Percentiles rank a stretch among this genome's conserved stretches.
phyloP scores from a whole-genome alignment of 35 echinoderm and acorn worm genomes.

The Chiridota heheva region DNA sequence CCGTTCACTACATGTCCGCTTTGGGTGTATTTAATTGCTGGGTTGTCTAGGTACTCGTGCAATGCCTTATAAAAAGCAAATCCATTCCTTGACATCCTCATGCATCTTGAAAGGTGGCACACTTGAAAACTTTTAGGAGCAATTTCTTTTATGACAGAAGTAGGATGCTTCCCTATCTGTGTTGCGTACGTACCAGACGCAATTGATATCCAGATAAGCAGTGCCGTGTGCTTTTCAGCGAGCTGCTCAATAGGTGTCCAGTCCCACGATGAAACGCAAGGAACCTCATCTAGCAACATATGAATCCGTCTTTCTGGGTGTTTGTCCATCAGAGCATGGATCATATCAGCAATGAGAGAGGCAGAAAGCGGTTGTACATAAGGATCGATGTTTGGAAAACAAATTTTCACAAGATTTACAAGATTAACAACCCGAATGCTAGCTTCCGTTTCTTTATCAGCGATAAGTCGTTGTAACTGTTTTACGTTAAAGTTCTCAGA shows the following conservation, averaged over 20 bases:
- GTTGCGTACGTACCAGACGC: constrained; percentile 50
- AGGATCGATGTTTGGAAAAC: constrained; percentile 28
- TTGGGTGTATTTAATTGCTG: constrained; percentile 12
- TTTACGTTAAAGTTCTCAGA: constrained; percentile 42
- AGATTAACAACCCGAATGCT: constrained; percentile 19
- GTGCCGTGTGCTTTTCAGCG: neutral
- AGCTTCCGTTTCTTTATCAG: neutral
- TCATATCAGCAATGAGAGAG: constrained; percentile 24
- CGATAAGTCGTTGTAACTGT: neutral
- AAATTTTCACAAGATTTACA: constrained; percentile 22
- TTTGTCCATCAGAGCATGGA: neutral
- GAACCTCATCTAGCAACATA: constrained; percentile 61
- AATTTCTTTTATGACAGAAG: constrained; percentile 7
- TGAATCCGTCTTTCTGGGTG: constrained; percentile 23
- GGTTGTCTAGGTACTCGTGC: constrained; percentile 46
- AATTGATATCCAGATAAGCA: constrained; percentile 55
- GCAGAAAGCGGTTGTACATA: constrained; percentile 29
- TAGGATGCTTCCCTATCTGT: neutral
- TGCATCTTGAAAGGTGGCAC: constrained; percentile 38
- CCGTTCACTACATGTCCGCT: constrained; percentile 56
- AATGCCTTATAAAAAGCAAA: constrained; percentile 54
- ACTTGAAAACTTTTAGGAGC: neutral
- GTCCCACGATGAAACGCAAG: constrained; percentile 51
- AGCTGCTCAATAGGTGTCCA: constrained; percentile 19
- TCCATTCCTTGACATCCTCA: constrained; percentile 64